Evolutionary conservation across 2,797 vertebrate genomes (phyloP).

Genomic region (Erpetoichthys calabaricus): DNA sequence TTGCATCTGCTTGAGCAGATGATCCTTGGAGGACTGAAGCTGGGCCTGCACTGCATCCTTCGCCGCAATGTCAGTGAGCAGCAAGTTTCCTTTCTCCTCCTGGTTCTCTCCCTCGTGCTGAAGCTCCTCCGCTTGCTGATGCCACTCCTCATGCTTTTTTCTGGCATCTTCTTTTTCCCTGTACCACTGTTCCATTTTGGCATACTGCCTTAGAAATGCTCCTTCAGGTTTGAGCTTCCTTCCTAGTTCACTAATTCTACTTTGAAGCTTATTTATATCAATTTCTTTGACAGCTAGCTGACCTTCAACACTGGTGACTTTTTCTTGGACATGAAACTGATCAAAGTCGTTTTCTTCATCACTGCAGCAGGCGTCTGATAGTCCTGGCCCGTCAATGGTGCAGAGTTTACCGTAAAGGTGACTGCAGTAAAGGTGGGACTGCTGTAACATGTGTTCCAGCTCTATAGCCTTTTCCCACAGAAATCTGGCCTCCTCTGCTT

Average conservation of each 20-base stretch:
- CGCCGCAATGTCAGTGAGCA: slow-evolving; percentile 9
- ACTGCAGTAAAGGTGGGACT: slow-evolving; percentile 1
- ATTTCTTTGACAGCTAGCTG: slow-evolving; percentile 15
- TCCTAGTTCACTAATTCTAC: slow-evolving; percentile 1
- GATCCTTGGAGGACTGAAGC: slow-evolving; percentile 1
- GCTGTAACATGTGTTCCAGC: background rate
- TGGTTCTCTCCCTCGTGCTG: slow-evolving; percentile 22
- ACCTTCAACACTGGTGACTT: background rate
- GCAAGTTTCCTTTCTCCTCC: slow-evolving; percentile 13
- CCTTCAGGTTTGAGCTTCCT: slow-evolving; percentile 14
- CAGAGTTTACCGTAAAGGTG: slow-evolving; percentile 7
- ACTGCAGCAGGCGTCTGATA: slow-evolving; percentile 3
- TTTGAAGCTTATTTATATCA: slow-evolving; percentile 11
- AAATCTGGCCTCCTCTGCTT: background rate
- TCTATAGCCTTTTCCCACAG: slow-evolving; percentile 3
- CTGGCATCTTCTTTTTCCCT: slow-evolving; percentile 7
- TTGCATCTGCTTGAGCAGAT: slow-evolving; percentile 1
- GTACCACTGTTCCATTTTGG: slow-evolving; percentile 1
- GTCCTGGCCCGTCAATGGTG: slow-evolving; percentile 3
- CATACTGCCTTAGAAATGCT: slow-evolving; percentile 3
- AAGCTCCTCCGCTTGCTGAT: slow-evolving; percentile 11
- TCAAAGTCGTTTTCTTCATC: slow-evolving; percentile 4
- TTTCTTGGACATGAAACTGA: slow-evolving; percentile 1
- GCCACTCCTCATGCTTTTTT: slow-evolving; percentile 3
- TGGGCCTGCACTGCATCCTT: slow-evolving; percentile 4